phyloP scores from a whole-genome alignment of 2,113 vertebrate species.

The Pipra filicauda region DNA sequence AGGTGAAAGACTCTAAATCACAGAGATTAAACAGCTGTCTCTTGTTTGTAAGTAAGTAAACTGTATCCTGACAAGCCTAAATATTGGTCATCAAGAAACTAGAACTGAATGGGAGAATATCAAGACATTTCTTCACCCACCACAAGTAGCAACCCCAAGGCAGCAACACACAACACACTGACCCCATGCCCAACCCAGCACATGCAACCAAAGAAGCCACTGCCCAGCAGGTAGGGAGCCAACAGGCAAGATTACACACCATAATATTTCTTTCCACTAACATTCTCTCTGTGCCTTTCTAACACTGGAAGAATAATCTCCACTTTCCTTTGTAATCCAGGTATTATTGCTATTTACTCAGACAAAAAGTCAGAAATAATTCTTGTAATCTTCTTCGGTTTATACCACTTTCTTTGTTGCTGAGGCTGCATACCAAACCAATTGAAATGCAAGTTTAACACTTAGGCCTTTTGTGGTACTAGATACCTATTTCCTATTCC shows the following conservation, averaged over 20 bases:
- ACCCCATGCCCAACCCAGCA: background rate
- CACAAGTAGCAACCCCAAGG: background rate
- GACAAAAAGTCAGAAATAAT: background rate
- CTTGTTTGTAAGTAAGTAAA: background rate
- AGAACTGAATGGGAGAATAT: background rate
- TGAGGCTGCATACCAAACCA: background rate
- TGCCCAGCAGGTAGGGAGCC: background rate
- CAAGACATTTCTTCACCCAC: background rate
- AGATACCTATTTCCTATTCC: background rate
- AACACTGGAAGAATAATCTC: background rate
- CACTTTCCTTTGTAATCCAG: background rate
- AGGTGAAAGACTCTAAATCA: background rate
- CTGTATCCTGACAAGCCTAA: background rate
- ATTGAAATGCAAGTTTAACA: background rate
- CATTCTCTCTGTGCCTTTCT: background rate
- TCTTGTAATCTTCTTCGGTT: background rate
- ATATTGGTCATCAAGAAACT: background rate
- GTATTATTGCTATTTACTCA: background rate
- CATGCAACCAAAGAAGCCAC: background rate
- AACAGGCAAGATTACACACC: rapidly evolving
- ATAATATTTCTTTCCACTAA: background rate
- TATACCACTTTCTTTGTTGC: background rate
- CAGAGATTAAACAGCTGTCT: background rate
- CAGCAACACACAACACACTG: background rate
- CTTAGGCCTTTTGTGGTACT: background rate